Evolutionary conservation across 2,797 vertebrate species (phyloP), one percentile per base, ranked within the genome.

Genomic region (Liasis olivaceus): DNA sequence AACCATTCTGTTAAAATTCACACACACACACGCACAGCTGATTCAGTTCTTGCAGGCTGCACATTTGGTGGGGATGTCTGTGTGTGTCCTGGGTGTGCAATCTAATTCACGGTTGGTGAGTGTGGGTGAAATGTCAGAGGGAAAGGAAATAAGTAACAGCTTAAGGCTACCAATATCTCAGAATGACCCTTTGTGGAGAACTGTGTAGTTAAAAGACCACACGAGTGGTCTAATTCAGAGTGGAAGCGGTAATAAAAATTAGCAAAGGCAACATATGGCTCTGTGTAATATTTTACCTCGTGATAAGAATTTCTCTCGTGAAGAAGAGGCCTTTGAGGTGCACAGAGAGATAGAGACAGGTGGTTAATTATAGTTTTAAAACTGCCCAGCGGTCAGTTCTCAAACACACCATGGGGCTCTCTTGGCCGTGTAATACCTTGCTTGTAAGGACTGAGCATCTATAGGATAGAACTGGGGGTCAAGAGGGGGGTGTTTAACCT

Each of bases 181-280:
- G 60, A 92, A 90, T 20, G 24, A 81, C 63, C 36, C 42, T 81
- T 77, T n/a, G 81, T 63, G 31, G 84, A 5, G 24, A 69, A n/a
- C 92, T 93, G 62, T 87, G 66, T 63, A 77, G 42, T 42, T 47
- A 60, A 88, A 88, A 88, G 85, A 56, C 89, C 69, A 90, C 63
- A 58, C 26, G 88, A 89, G 58, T 90, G 69, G 89, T 90, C 59
- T 58, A 47, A 84, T 64, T 60, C 90, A 86, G 58, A 47, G 58
- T 63, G 66, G 14, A 28, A 36, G 15, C n/a, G 54, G 66, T 88
- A 87, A 58, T 90, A 87, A 81, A 90, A 89, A 93, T 93, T 93
- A 90, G 59, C 89, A 47, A 26, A 81, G 85, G 59, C n/a, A 88
- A 81, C 84, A 56, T 6, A 90, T 22, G 85, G 17, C 66, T 87